Conservation (phyloP, 2,113 vertebrate genomes). For the Verasper variegatus region DNA sequence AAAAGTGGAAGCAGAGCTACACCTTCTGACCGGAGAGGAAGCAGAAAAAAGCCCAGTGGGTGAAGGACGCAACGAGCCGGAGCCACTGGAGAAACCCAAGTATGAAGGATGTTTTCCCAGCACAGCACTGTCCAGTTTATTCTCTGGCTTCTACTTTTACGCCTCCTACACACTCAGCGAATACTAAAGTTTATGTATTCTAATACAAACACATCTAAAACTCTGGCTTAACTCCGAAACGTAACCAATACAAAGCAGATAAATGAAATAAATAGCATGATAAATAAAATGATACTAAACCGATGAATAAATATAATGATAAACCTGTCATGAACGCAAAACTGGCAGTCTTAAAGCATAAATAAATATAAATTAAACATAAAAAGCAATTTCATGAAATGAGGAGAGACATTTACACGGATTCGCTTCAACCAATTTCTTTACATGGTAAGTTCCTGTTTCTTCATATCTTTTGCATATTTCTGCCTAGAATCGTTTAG, state of each 20-base stretch:
- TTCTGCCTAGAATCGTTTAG: conserved; percentile 10
- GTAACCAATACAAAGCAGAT: background rate
- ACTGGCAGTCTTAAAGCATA: conserved; percentile 15
- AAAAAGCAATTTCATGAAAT: conserved; percentile 25
- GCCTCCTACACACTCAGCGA: background rate
- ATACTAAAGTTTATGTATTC: background rate
- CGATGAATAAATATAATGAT: conserved; percentile 17
- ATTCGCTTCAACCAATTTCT: conserved; percentile 51
- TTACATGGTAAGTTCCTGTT: conserved; percentile 73
- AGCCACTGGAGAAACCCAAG: conserved; percentile 98
- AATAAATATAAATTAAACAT: conserved; percentile 11
- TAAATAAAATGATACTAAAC: background rate
- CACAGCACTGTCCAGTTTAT: background rate
- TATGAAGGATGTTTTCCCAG: conserved; percentile 77
- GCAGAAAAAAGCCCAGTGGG: conserved; percentile 94
- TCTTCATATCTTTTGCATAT: conserved; percentile 24
- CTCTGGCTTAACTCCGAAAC: background rate
- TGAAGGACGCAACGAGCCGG: conserved; percentile 94
- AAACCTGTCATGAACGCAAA: conserved; percentile 16
- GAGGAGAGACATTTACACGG: conserved; percentile 39
- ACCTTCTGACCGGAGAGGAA: conserved; percentile 93
- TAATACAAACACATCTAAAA: too few relatives aligned
- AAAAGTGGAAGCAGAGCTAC: conserved; percentile 97
- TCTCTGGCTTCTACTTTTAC: background rate
- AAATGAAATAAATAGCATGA: conserved; percentile 4